Percentiles rank a stretch among this genome's conserved stretches.
Conservation (phyloP, 1,140 invertebrate genomes). For the Camponotus floridanus region DNA sequence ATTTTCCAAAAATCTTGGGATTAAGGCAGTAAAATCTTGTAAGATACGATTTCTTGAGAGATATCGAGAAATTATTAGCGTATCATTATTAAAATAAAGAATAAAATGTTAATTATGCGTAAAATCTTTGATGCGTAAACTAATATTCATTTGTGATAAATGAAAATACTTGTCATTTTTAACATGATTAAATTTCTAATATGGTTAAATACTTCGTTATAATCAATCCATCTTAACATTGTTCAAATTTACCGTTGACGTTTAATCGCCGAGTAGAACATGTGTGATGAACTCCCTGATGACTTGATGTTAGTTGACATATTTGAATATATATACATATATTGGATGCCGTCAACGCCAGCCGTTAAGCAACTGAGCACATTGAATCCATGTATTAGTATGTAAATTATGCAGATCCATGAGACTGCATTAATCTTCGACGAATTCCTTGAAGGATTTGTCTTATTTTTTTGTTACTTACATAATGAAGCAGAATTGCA, state of each 20-base stretch:
- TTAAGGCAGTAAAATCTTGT: not conserved
- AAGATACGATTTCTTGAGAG: not conserved
- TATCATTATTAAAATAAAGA: not conserved
- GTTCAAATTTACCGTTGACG: constrained; percentile 4
- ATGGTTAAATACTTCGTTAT: constrained; percentile 4
- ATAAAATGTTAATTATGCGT: not conserved
- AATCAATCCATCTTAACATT: constrained; percentile 24
- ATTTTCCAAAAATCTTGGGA: not conserved
- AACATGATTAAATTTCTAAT: not conserved
- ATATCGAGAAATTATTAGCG: not conserved
- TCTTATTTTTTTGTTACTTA: constrained; percentile 66
- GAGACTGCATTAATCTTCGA: constrained; percentile 76
- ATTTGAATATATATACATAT: constrained; percentile 30
- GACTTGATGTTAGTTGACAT: constrained; percentile 38
- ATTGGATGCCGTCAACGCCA: constrained; percentile 33
- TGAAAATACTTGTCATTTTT: not conserved
- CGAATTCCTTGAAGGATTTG: constrained; percentile 64
- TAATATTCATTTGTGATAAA: not conserved
- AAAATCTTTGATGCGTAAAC: not conserved
- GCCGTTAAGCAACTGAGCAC: constrained; percentile 55
- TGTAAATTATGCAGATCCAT: constrained; percentile 76
- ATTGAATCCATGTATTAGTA: constrained; percentile 73
- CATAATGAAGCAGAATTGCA: constrained; percentile 57
- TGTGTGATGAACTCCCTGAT: constrained; percentile 1
- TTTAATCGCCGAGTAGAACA: constrained; percentile 42